A percentile compares a stretch with the other conserved stretches of the same genome.
Evolutionary conservation across 2,888 invertebrate genomes (phyloP).

Genomic region (Imbricaverruca yamaguchii): DNA sequence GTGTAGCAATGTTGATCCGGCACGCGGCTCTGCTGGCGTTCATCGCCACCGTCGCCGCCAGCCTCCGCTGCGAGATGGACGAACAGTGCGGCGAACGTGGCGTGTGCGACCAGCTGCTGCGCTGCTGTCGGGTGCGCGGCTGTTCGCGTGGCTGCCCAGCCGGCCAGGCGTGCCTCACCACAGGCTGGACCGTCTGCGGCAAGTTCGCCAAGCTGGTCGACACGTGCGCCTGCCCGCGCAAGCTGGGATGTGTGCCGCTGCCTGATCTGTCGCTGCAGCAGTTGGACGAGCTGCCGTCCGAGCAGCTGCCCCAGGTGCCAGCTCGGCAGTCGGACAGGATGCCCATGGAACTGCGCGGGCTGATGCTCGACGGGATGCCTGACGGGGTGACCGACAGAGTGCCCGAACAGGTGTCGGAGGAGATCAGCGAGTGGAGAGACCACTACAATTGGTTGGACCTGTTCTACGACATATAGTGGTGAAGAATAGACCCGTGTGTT

Average conservation of each 20-base stretch:
- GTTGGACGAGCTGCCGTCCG: neutral
- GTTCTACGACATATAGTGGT: constrained; percentile 1
- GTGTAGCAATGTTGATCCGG: too few relatives aligned
- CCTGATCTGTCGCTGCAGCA: neutral
- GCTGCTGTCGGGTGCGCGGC: constrained; percentile 14
- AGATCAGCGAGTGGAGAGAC: too few relatives aligned
- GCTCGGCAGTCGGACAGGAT: too few relatives aligned
- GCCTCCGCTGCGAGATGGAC: neutral
- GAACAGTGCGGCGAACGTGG: neutral
- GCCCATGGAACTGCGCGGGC: too few relatives aligned
- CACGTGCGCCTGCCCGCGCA: constrained; percentile 11
- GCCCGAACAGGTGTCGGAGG: too few relatives aligned
- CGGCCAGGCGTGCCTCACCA: neutral
- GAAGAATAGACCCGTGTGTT: neutral
- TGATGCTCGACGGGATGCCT: too few relatives aligned
- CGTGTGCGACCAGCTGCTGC: neutral
- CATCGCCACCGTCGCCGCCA: too few relatives aligned
- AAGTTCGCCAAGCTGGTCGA: constrained; percentile 35
- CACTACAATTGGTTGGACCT: neutral
- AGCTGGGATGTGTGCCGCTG: neutral
- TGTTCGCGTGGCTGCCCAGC: neutral
- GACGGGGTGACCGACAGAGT: too few relatives aligned
- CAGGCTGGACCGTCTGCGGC: constrained; percentile 35
- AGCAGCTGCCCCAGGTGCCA: too few relatives aligned
- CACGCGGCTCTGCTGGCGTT: neutral